Evolutionary conservation across 2,888 invertebrate genomes (phyloP).

Genomic region (Scrobipalpa costella): DNA sequence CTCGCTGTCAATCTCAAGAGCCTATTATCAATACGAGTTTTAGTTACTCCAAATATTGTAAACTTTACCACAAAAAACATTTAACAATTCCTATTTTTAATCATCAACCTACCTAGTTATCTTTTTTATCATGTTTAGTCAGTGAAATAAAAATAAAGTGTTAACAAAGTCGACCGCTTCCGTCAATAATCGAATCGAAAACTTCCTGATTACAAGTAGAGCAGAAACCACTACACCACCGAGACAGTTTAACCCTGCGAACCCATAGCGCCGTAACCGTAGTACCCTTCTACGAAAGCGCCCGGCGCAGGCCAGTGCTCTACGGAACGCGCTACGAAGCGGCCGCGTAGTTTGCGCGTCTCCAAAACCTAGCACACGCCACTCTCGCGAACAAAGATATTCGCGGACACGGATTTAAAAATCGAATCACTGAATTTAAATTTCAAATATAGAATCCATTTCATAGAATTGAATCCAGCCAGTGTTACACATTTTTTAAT

Average conservation of each 20-base stretch:
- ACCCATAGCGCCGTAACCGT: background rate
- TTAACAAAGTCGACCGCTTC: background rate
- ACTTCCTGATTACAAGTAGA: background rate
- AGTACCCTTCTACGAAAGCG: conserved; percentile 35
- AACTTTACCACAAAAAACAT: too few relatives aligned
- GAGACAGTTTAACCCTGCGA: background rate
- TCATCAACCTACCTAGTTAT: too few relatives aligned
- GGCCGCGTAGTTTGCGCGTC: conserved; percentile 44
- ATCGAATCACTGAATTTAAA: background rate
- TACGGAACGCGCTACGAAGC: conserved; percentile 54
- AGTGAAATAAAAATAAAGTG: background rate
- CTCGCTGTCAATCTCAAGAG: too few relatives aligned
- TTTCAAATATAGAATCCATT: conserved; percentile 3
- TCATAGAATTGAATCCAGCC: background rate
- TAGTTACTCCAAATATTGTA: too few relatives aligned
- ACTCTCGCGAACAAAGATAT: conserved; percentile 4
- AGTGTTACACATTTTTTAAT: background rate
- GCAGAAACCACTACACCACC: background rate
- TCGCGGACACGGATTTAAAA: background rate
- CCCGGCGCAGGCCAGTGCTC: conserved; percentile 55
- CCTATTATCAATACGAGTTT: too few relatives aligned
- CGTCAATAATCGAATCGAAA: background rate
- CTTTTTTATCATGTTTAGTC: too few relatives aligned
- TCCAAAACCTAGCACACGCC: conserved; percentile 23
- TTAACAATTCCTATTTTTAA: too few relatives aligned